Evolutionary conservation across 2,888 invertebrate species (phyloP), one percentile per base, ranked within the genome.

Genomic region (Atherix ibis): DNA sequence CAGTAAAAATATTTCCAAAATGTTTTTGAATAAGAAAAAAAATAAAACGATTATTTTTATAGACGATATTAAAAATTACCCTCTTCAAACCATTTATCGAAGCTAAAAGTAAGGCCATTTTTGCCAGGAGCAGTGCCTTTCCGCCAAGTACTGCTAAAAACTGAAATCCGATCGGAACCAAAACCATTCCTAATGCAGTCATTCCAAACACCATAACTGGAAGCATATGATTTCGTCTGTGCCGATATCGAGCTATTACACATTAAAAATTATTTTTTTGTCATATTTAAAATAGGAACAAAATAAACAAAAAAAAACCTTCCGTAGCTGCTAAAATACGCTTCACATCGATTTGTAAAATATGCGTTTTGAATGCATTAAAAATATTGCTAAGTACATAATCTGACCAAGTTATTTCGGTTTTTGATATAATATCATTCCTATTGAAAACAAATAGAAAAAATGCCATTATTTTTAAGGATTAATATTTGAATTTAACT

Each of bases 161-260:
- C 54, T 85, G 83, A 53, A 85, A 85, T 10, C 83, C 84, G 72
- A 84, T 73, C 0, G 84, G 84, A 10, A 84, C 65, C 1, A 84
- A 53, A 4, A 84, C 73, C 53, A 81, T 73, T 2, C 80, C 77
- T 50, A 84, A 70, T 12, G 82, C 73, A 18, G 83, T 68, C 13
- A 81, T 62, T 1, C 80, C 82, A 50, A 82, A 81, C 66, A 83
- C 73, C 70, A 84, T 71, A 59, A 82, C 70, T 0, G 80, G 75
- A 59, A 80, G 67, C 68, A 82, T 73, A 29, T 74, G 71, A 34
- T 73, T 67, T 4, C 73, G 67, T 18, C 73, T 67, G n/a, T n/a
- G n/a, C 1, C 73, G 68, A 63, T 50, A 62, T 57, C 58, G 50
- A 2, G 48, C 55, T 29, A 48, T 53, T 5, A 50, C 53, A 30